Base-by-base conservation (phyloP, 2,888 invertebrate species). In the Crematogaster levior region DNA sequence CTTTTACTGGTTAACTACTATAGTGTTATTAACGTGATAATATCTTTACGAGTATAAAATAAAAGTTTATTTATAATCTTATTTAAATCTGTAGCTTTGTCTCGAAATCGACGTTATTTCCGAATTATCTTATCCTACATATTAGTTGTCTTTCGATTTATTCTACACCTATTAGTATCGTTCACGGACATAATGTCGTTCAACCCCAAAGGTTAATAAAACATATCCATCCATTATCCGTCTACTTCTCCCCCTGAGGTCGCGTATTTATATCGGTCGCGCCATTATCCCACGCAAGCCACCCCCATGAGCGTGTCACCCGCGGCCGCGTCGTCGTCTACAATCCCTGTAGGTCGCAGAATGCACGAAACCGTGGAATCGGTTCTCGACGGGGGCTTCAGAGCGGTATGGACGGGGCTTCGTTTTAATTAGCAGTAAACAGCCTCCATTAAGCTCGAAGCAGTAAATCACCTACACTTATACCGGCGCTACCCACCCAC, bases 401-500 rank as follows among this genome's bases (percentile, higher is more conserved):
- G 87, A 85, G 84, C 74, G 75, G 88, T 91, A 93, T 92, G 92
- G 93, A 93, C 91, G 92, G 91, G 91, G 91, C 91, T 93, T 91
- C 92, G 91, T 93, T 93, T 93, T 94, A 94, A 94, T 94, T 93
- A 94, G 93, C 93, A 93, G 93, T 93, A 93, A 93, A 93, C 93
- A 93, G 93, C 91, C 91, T 92, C 93, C 93, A 93, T 93, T 94
- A 93, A 93, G 92, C 92, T 90, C 88, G 89, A 86, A 92, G 92
- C 92, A 89, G 93, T 94, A 93, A 94, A 93, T 94, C 93, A 93
- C 91, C 89, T 89, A 89, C 91, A 92, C 93, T 93, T 93, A 93
- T 91, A 91, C 91, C 89, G 63, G 82, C 74, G 65, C 66, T 80
- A 73, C 81, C 80, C 34, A 85, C 86, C 85, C 87, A 85, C 82